Evolutionary conservation across 2,797 vertebrate genomes (phyloP), one percentile per base, ranked within the genome.

Genomic region (Coregonus suidteri): DNA sequence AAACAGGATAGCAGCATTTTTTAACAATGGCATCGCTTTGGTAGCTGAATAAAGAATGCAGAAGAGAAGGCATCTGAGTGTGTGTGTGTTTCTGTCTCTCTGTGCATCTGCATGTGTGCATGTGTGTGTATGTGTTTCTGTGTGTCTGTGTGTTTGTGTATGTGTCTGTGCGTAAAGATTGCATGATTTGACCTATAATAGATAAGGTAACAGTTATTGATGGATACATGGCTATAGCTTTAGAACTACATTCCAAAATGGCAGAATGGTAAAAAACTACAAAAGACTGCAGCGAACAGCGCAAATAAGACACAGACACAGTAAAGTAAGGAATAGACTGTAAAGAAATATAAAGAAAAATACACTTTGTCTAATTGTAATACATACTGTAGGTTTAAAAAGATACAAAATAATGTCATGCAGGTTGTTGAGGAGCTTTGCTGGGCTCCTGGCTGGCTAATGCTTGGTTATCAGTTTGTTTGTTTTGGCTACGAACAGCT

Each of bases 1-100:
- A 93, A 88, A 94, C 89, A 94, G 93, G 93, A 94, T 95, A 95
- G 94, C 94, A 95, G 94, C 94, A 94, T 94, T 91, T 92, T 93
- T 93, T 90, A 93, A 92, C 93, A 94, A 93, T 93, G 93, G 92
- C 91, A 94, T 93, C 88, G 90, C 93, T 95, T 94, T 95, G 94
- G 93, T 93, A 92, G 90, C 90, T 91, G 91, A 91, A 90, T 78
- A 67, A 67, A 67, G 31, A 34, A 59, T 9, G 14, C 72, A 62
- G 72, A 74, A 74, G 41, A 47, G 72, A 74, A 68, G 15, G 65
- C 56, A 35, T 74, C 51, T 69, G 74, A 37, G 31, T n/a, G 62
- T 47, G 71, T 68, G 71, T 74, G 77, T 73, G 69, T 67, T 34
- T 65, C 54, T 54, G 75, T 76, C 31, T 56, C 25, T 73, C 1